Evolutionary conservation across 2,797 vertebrate species (phyloP).

Genomic region (Petrocephalus sullivani): DNA sequence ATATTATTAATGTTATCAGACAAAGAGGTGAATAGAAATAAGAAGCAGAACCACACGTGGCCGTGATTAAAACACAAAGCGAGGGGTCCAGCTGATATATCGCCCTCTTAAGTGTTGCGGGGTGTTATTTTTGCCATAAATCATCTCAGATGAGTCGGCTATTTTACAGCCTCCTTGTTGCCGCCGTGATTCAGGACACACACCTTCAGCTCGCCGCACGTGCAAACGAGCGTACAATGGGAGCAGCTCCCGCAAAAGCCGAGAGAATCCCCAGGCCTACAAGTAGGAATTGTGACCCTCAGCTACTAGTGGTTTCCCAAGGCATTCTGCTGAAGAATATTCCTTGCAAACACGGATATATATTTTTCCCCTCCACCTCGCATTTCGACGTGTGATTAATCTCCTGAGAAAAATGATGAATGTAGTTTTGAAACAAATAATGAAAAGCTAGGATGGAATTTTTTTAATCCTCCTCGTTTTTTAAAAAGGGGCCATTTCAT

Average conservation of each 20-base stretch:
- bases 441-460: constrained; percentile 43
- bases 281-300: not conserved
- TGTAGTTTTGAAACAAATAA: constrained; percentile 47
- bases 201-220: not conserved
- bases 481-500: constrained; percentile 36
- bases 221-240: not conserved
- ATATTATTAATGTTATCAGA: constrained; percentile 22
- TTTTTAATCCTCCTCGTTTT: constrained; percentile 18
- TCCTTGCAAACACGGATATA: not conserved
- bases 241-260: not conserved
- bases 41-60: constrained; percentile 12
- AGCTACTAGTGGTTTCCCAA: not conserved
- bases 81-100: not conserved
- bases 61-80: constrained; percentile 18
- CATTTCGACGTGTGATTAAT: constrained; percentile 14
- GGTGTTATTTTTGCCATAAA: constrained; percentile 15
- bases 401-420: constrained; percentile 42
- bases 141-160: constrained; percentile 27
- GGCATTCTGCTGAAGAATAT: not conserved
- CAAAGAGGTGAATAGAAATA: constrained; percentile 16
- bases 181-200: not conserved
- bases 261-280: not conserved
- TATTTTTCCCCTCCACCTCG: not conserved
- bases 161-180: constrained; percentile 38
- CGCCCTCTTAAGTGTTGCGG: not conserved